Conservation (phyloP, 2,888 invertebrate species). For the Cenopis cana region DNA sequence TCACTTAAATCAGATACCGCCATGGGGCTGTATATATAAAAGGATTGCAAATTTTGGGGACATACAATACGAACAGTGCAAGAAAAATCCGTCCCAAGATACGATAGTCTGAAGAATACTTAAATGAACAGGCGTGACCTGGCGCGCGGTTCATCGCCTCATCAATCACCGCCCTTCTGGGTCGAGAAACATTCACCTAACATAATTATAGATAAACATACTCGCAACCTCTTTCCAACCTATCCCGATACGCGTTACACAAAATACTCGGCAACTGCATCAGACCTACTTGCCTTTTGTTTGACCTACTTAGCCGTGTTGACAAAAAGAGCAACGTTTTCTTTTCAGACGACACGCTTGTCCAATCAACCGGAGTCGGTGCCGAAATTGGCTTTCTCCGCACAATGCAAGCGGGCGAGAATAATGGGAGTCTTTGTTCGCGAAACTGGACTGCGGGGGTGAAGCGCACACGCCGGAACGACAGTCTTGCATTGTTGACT, state of each 20-base stretch:
- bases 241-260: slow-evolving; percentile 1
- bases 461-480: slow-evolving; percentile 7
- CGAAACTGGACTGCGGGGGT: slow-evolving; percentile 24
- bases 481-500: slow-evolving; percentile 10
- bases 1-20: too few species aligned
- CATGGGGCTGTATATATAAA: too few species aligned
- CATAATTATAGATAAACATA: neutral
- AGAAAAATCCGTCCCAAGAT: too few species aligned
- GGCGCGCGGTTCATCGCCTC: slow-evolving; percentile 12
- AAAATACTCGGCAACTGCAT: slow-evolving; percentile 3
- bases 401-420: slow-evolving; percentile 29
- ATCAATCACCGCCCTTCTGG: slow-evolving; percentile 17
- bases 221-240: neutral
- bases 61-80: too few species aligned
- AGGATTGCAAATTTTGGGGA: too few species aligned
- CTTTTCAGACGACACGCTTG: slow-evolving; percentile 23
- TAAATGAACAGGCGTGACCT: neutral
- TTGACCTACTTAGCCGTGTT: slow-evolving; percentile 10
- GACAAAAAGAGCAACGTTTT: slow-evolving; percentile 31
- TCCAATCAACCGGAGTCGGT: slow-evolving; percentile 17
- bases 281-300: slow-evolving; percentile 16
- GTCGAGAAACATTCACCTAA: neutral
- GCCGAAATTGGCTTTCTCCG: slow-evolving; percentile 41
- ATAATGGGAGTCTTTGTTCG: slow-evolving; percentile 29
- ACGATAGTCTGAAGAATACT: too few species aligned